A percentile compares a stretch with the other conserved stretches of the same genome.
Evolutionary conservation across 2,888 invertebrate species (phyloP).

Genomic region (Fabriciana adippe): DNA sequence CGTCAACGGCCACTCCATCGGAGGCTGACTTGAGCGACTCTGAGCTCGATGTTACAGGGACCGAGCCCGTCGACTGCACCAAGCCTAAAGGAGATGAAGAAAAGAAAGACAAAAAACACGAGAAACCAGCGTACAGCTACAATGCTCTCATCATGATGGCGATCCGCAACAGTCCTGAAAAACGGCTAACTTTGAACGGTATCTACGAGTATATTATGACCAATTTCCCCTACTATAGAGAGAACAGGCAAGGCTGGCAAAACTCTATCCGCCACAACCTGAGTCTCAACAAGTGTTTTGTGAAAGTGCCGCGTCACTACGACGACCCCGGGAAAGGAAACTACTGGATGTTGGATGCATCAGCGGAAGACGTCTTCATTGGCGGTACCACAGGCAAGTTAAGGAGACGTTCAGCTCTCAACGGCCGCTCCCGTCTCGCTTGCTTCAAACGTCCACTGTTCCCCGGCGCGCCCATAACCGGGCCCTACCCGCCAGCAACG

Average conservation of each 20-base stretch:
- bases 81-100: conserved; percentile 72
- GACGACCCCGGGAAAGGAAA: conserved; percentile 99
- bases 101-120: conserved; percentile 85
- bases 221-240: conserved; percentile 98
- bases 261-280: conserved; percentile 99
- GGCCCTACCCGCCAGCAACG: conserved; percentile 81
- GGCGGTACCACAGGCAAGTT: conserved; percentile 98
- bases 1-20: conserved; percentile 67
- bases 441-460: conserved; percentile 92
- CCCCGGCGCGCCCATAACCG: conserved; percentile 83
- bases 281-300: conserved; percentile 98
- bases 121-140: conserved; percentile 99
- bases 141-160: conserved; percentile 99
- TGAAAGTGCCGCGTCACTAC: conserved; percentile 98
- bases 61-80: conserved; percentile 87
- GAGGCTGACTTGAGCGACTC: conserved; percentile 83
- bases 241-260: conserved; percentile 99
- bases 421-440: conserved; percentile 92
- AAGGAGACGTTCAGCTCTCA: conserved; percentile 93
- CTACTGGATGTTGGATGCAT: conserved; percentile 99
- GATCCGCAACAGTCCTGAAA: conserved; percentile 96
- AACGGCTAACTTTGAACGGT: conserved; percentile 96
- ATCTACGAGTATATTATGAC: conserved; percentile 99
- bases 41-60: conserved; percentile 89
- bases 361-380: conserved; percentile 99